These are phyloP conservation scores for Limnephilus auricula DNA, from an alignment of 2,888 invertebrate genomes.

Conservation along the genomic window DNA sequence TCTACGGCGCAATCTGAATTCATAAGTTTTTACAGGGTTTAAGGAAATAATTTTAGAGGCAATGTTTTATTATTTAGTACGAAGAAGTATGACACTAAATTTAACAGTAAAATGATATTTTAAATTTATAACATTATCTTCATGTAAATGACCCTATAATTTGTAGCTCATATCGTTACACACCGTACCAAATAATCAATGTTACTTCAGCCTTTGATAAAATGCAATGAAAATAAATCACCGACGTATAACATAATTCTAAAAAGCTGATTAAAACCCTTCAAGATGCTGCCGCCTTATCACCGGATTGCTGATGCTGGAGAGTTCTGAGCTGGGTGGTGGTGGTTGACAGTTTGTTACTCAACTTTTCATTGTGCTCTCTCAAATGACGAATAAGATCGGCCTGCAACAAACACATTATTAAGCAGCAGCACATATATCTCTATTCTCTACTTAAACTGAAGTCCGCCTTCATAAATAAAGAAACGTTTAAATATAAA, in stretches of 20 bases:
- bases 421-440: not conserved
- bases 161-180: not conserved
- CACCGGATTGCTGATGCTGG: constrained; percentile 54
- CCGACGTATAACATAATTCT: not conserved
- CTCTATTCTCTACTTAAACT: not conserved
- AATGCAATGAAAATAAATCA: not conserved
- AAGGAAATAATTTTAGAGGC: not conserved
- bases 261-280: not conserved
- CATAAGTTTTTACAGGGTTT: not conserved
- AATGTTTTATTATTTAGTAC: not conserved
- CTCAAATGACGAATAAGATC: constrained; percentile 83
- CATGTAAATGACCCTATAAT: not conserved
- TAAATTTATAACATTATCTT: not conserved
- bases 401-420: constrained; percentile 72
- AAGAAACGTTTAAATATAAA: not conserved
- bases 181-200: not conserved
- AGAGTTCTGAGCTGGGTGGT: constrained; percentile 75
- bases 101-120: not conserved
- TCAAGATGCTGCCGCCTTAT: constrained; percentile 43
- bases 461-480: not conserved
- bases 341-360: constrained; percentile 81
- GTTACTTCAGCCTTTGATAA: constrained; percentile 25
- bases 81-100: not conserved
- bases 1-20: not conserved
- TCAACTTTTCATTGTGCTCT: constrained; percentile 82